Percentiles rank a stretch among this genome's conserved stretches.
These are phyloP conservation scores for Halictus rubicundus DNA, from an alignment of 1,140 invertebrate species.

Conservation along the genomic window DNA sequence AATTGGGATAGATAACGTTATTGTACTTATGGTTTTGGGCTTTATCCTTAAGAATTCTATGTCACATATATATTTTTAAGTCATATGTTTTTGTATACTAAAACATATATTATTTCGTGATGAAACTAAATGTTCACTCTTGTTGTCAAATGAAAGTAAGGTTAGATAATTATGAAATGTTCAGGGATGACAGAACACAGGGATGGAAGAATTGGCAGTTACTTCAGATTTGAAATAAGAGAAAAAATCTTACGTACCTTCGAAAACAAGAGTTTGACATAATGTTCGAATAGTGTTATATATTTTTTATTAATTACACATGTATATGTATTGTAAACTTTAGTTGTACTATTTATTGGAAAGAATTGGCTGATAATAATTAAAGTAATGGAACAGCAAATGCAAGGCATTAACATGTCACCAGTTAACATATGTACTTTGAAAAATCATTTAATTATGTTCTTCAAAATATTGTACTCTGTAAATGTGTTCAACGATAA, in stretches of 20 bases:
- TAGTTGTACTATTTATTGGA: neutral
- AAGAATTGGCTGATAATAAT: neutral
- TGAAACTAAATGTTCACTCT: neutral
- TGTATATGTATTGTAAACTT: neutral
- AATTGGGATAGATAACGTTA: constrained; percentile 11
- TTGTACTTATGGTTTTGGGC: neutral
- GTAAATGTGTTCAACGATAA: constrained; percentile 31
- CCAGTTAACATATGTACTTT: neutral
- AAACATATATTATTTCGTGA: constrained; percentile 16
- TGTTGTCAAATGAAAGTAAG: neutral
- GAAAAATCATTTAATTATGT: neutral
- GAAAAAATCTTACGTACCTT: neutral
- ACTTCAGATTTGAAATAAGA: neutral
- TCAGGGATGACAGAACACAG: too few relatives aligned
- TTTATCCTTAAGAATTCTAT: constrained; percentile 27
- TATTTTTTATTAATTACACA: neutral
- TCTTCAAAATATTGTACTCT: neutral
- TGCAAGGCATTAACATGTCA: neutral
- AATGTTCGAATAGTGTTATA: neutral
- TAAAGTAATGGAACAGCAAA: neutral
- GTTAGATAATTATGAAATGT: neutral
- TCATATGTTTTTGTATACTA: constrained; percentile 22
- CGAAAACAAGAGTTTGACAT: neutral
- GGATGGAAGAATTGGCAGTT: neutral
- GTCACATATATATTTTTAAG: constrained; percentile 30